A percentile compares a stretch with the other conserved stretches of the same genome.
phyloP scores from a whole-genome alignment of 2,888 invertebrate species.

The Tetragonisca angustula region DNA sequence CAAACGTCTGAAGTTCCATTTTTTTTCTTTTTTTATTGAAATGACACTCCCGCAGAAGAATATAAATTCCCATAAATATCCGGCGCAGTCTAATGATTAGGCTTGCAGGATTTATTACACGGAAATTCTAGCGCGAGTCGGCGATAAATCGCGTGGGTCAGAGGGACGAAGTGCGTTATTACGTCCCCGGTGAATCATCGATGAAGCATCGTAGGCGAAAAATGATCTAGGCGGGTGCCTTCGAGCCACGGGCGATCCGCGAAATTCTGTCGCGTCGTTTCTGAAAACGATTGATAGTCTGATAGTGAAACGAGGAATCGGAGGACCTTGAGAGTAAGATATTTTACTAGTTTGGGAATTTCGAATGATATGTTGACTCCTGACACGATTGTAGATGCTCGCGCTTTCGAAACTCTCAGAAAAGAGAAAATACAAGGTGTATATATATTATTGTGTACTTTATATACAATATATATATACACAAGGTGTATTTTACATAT shows the following conservation, averaged over 20 bases:
- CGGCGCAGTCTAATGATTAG: not conserved
- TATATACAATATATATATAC: too few relatives aligned
- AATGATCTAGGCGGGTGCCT: slow-evolving; percentile 1
- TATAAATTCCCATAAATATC: too few relatives aligned
- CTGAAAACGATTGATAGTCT: not conserved
- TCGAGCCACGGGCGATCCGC: slow-evolving; percentile 6
- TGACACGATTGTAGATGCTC: too few relatives aligned
- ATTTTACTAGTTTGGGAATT: too few relatives aligned
- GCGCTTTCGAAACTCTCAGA: too few relatives aligned
- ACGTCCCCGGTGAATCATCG: not conserved
- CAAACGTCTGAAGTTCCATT: too few relatives aligned
- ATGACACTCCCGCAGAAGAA: too few relatives aligned
- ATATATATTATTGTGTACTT: too few relatives aligned
- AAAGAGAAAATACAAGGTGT: too few relatives aligned
- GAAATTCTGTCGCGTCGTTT: not conserved
- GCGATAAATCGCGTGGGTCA: not conserved
- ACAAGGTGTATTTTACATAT: too few relatives aligned
- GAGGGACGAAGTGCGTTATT: not conserved
- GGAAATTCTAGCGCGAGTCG: not conserved
- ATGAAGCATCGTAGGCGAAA: not conserved
- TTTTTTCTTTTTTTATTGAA: too few relatives aligned
- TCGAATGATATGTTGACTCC: too few relatives aligned
- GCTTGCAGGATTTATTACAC: not conserved
- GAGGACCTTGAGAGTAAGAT: not conserved
- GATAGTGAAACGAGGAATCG: not conserved